A percentile compares a stretch with the other conserved stretches of the same genome.
phyloP scores from a whole-genome alignment of 1,140 invertebrate genomes.

The Sinonovacula constricta region DNA sequence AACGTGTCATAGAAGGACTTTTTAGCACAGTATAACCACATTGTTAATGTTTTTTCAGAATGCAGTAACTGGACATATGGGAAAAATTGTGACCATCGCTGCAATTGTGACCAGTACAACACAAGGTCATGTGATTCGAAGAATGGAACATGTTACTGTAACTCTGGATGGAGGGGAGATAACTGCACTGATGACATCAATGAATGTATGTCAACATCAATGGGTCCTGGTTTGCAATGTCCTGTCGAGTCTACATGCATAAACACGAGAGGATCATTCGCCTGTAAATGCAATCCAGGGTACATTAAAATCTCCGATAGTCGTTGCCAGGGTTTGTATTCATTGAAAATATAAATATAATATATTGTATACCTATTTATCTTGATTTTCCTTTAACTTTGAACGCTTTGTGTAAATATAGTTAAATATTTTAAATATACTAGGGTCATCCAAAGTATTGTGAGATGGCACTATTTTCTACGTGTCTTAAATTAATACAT shows the following conservation, averaged over 20 bases:
- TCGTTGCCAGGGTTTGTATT: slow-evolving; percentile 6
- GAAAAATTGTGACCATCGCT: background rate
- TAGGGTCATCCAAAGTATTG: no score
- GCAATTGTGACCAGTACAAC: background rate
- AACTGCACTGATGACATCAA: background rate
- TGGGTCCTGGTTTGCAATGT: no score
- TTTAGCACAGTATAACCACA: no score
- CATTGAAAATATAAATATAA: no score
- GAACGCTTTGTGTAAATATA: no score
- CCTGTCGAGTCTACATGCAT: slow-evolving; percentile 46
- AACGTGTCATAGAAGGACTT: no score
- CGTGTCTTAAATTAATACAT: no score
- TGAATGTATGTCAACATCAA: no score
- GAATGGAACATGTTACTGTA: slow-evolving; percentile 15
- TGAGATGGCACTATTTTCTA: no score
- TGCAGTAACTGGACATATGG: background rate
- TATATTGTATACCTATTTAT: no score
- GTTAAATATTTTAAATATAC: no score
- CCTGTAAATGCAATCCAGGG: slow-evolving; percentile 49
- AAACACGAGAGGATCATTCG: slow-evolving; percentile 52
- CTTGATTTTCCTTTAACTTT: no score
- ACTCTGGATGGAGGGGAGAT: background rate
- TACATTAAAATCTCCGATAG: slow-evolving; percentile 8
- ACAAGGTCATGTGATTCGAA: slow-evolving; percentile 6
- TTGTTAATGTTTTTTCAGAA: slow-evolving; percentile 5